These are phyloP conservation scores for Rhinogobio ventralis DNA, from an alignment of 2,797 vertebrate species.

Conservation along the genomic window DNA sequence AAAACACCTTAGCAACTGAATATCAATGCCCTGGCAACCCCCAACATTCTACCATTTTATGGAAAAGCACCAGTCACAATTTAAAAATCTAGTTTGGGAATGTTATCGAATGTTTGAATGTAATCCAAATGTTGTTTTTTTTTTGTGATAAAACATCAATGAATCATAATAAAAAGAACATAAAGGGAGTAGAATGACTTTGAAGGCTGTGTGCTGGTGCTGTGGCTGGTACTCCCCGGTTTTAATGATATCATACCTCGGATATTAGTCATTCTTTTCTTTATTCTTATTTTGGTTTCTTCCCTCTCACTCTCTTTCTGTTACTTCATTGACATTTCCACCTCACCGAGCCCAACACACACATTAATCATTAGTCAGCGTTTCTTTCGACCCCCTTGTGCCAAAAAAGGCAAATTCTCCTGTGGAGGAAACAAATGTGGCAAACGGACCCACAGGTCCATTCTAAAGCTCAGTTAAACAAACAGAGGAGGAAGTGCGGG, in stretches of 20 bases:
- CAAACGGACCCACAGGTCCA: constrained; percentile 76
- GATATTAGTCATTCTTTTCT: constrained; percentile 64
- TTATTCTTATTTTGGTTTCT: constrained; percentile 72
- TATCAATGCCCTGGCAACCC: not conserved
- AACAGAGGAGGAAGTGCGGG: constrained; percentile 84
- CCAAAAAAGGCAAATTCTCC: constrained; percentile 60
- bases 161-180: constrained; percentile 22
- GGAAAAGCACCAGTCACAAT: not conserved
- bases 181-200: not conserved
- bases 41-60: not conserved
- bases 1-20: not conserved
- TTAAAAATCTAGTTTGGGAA: not conserved
- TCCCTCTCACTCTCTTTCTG: constrained; percentile 36
- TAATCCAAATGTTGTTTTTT: not conserved
- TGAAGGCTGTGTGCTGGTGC: not conserved
- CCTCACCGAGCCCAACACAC: constrained; percentile 46
- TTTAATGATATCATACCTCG: constrained; percentile 61
- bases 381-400: constrained; percentile 40
- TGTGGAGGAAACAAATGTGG: constrained; percentile 79
- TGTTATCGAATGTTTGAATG: not conserved
- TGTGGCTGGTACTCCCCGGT: constrained; percentile 23
- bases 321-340: constrained; percentile 64
- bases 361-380: constrained; percentile 63
- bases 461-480: constrained; percentile 86
- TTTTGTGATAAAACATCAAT: not conserved